Conservation (phyloP, 2,113 vertebrate species). For the Dromaius novaehollandiae region DNA sequence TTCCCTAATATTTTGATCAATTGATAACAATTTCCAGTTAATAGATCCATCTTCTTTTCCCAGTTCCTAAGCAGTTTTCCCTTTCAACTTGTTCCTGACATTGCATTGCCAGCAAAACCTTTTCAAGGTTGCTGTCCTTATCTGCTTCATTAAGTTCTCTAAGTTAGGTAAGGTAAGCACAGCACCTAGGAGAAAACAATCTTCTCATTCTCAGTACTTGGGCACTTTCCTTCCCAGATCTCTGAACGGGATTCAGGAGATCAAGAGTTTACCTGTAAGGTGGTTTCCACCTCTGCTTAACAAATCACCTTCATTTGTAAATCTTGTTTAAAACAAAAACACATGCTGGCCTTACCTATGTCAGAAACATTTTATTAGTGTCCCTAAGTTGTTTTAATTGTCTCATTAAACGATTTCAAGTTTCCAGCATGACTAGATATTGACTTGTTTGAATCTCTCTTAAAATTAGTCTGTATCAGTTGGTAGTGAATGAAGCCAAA, state of each 20-base stretch:
- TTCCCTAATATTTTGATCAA: constrained; percentile 8
- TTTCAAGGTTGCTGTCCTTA: constrained; percentile 32
- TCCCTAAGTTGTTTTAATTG: neutral
- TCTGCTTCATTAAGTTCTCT: constrained; percentile 17
- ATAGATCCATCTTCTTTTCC: constrained; percentile 15
- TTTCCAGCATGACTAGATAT: neutral
- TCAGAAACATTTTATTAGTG: neutral
- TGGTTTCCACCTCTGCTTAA: neutral
- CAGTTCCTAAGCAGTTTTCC: neutral
- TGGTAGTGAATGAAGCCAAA: neutral
- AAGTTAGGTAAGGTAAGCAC: neutral
- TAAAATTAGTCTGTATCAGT: neutral
- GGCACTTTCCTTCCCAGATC: neutral
- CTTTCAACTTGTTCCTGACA: neutral
- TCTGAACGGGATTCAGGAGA: neutral
- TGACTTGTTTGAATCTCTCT: neutral
- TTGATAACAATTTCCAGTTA: constrained; percentile 14
- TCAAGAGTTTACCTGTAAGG: neutral
- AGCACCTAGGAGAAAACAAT: constrained; percentile 11
- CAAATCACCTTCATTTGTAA: neutral
- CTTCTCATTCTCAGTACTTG: neutral
- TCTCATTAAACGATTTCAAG: neutral
- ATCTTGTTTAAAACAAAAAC: neutral
- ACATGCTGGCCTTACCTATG: neutral
- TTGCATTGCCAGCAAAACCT: neutral